Percentiles rank a stretch among this genome's conserved stretches.
phyloP scores from a whole-genome alignment of 2,113 vertebrate species.

The Tympanuchus pallidicinctus region DNA sequence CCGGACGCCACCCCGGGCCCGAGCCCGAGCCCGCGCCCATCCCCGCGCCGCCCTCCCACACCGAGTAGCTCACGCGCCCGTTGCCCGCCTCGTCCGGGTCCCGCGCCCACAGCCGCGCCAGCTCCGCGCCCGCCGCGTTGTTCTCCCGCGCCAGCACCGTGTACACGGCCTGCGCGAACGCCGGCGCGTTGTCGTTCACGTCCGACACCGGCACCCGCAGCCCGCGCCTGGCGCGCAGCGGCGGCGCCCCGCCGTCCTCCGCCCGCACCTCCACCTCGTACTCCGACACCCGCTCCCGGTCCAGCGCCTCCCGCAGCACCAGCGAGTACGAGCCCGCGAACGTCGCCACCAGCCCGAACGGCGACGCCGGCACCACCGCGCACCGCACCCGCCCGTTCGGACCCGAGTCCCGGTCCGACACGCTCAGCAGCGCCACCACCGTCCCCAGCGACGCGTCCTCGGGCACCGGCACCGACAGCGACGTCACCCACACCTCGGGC shows the following conservation, averaged over 20 bases:
- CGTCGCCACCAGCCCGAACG: conserved; percentile 20
- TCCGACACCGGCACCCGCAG: no score
- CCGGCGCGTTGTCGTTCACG: conserved; percentile 81
- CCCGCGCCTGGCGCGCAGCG: no score
- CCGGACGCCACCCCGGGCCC: neutral
- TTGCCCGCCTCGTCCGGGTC: neutral
- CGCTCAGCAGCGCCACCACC: no score
- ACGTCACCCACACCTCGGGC: neutral
- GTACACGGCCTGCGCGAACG: conserved; percentile 72
- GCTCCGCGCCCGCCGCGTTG: conserved; percentile 68
- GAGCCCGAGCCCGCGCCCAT: no score
- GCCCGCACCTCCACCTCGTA: conserved; percentile 76
- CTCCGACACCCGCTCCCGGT: conserved; percentile 76
- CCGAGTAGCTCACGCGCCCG: no score
- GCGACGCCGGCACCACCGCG: no score
- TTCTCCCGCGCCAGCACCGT: conserved; percentile 72
- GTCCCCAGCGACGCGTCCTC: no score
- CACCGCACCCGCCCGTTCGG: no score
- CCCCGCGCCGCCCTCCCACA: no score
- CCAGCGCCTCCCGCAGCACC: conserved; percentile 67
- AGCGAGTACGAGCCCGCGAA: conserved; percentile 72
- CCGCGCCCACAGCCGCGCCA: conserved; percentile 67
- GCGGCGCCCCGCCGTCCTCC: no score
- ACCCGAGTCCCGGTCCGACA: no score
- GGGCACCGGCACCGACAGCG: no score